phyloP scores from a whole-genome alignment of 2,888 invertebrate genomes.

The Ischnus inquisitorius region DNA sequence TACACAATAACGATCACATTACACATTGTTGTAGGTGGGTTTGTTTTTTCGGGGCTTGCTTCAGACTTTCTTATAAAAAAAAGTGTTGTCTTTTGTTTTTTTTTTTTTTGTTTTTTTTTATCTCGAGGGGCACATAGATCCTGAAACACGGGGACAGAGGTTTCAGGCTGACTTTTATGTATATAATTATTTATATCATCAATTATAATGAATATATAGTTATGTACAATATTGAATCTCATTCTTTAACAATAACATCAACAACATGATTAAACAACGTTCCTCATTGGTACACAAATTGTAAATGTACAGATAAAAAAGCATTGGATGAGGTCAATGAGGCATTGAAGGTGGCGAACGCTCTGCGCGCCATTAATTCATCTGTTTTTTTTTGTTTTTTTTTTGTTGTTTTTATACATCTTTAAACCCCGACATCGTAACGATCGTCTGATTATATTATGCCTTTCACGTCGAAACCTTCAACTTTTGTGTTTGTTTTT shows the following conservation, averaged over 20 bases:
- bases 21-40: conserved; percentile 75
- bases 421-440: conserved; percentile 64
- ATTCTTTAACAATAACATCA: conserved; percentile 93
- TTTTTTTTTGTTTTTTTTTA: conserved; percentile 34
- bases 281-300: conserved; percentile 86
- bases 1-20: conserved; percentile 79
- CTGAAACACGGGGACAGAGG: conserved; percentile 67
- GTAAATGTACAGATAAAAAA: conserved; percentile 86
- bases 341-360: conserved; percentile 84
- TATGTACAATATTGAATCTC: conserved; percentile 92
- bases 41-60: conserved; percentile 55
- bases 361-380: conserved; percentile 81
- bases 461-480: conserved; percentile 66
- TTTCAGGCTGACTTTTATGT: conserved; percentile 80
- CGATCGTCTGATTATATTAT: conserved; percentile 65
- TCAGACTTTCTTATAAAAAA: conserved; percentile 69
- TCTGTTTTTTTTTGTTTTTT: conserved; percentile 65
- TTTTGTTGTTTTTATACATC: conserved; percentile 70
- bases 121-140: conserved; percentile 58
- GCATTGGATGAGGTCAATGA: conserved; percentile 85
- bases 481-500: conserved; percentile 61
- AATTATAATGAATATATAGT: conserved; percentile 91
- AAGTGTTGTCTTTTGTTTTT: conserved; percentile 40
- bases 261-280: conserved; percentile 89
- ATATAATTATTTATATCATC: conserved; percentile 86